These are phyloP conservation scores for Amblyraja radiata DNA, from an alignment of 2,797 vertebrate species.

Conservation along the genomic window DNA sequence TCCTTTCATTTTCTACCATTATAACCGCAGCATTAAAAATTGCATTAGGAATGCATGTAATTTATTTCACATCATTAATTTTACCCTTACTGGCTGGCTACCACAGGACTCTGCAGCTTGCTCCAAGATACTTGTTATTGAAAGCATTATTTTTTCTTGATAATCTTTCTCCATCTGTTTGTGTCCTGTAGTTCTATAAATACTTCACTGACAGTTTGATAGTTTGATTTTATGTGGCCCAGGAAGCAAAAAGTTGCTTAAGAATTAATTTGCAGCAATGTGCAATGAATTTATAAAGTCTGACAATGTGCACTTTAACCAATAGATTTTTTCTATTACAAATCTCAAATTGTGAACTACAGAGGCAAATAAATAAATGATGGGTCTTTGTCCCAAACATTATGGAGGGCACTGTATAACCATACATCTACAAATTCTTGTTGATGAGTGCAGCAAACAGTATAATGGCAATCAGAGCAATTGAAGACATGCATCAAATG, in stretches of 20 bases:
- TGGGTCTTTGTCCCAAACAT: no score
- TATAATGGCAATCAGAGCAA: neutral
- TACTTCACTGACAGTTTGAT: neutral
- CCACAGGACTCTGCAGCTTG: neutral
- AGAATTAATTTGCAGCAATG: neutral
- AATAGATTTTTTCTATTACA: no score
- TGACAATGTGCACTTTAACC: no score
- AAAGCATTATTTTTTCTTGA: neutral
- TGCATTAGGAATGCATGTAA: neutral
- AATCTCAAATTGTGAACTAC: no score
- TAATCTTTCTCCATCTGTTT: neutral
- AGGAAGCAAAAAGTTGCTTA: neutral
- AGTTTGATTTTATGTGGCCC: neutral
- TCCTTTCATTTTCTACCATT: neutral
- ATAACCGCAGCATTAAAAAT: neutral
- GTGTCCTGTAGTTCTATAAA: neutral
- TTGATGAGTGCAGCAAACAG: neutral
- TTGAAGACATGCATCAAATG: neutral
- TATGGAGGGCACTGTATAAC: neutral
- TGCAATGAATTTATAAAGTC: neutral
- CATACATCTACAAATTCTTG: neutral
- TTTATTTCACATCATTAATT: neutral
- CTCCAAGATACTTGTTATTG: neutral
- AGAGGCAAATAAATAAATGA: no score
- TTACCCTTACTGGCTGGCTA: neutral